phyloP scores from a whole-genome alignment of 2,888 invertebrate species.

The Creontiades dilutus region DNA sequence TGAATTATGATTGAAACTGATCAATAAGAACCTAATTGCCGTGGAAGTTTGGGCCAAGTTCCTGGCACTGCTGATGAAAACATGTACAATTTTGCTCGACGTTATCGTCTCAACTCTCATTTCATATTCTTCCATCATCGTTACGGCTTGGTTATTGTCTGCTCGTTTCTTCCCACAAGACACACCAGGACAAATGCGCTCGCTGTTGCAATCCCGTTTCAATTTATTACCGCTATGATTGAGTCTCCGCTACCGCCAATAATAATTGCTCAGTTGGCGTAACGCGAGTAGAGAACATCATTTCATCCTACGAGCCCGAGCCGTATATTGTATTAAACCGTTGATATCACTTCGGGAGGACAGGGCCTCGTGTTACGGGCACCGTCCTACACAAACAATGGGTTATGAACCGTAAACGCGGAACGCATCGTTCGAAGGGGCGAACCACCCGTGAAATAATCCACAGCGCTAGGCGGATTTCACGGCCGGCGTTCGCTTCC shows the following conservation, averaged over 20 bases:
- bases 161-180: no score
- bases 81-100: no score
- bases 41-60: no score
- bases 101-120: no score
- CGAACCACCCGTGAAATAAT: conserved; percentile 26
- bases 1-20: no score
- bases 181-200: no score
- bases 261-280: neutral
- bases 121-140: no score
- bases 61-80: no score
- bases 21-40: no score
- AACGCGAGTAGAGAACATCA: no score
- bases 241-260: neutral
- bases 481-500: conserved; percentile 10
- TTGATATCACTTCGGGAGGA: neutral
- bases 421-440: neutral
- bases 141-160: no score
- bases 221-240: neutral
- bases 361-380: neutral
- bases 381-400: conserved; percentile 10
- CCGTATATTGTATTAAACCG: neutral
- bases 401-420: conserved; percentile 9
- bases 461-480: neutral
- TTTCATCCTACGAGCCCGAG: neutral
- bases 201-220: neutral